Evolutionary conservation across 2,888 invertebrate genomes (phyloP), one percentile per base, ranked within the genome.

Genomic region (Apamea anceps): DNA sequence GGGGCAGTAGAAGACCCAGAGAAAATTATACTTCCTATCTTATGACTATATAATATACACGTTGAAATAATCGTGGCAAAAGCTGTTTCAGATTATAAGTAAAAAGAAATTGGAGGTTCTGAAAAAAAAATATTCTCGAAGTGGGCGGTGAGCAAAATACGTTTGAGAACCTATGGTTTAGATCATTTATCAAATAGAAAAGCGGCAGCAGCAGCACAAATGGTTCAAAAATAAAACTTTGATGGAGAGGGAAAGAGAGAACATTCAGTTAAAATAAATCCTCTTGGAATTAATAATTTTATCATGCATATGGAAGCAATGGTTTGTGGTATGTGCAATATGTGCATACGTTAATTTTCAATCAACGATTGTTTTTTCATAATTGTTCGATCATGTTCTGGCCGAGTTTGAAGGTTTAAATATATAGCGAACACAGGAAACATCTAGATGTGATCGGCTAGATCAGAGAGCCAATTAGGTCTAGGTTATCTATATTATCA

Each of bases 281-380:
- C 82, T 60, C 51, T 66, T 37, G 65, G 42, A 74, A 71, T 82
- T 65, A n/a, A 66, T 82, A 48, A 79, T 74, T 79, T 79, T 25
- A 15, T 79, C 70, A 79, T 82, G 51, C 84, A 84, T 79, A 84
- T 83, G 68, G 37, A 71, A 71, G 21, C 65, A 45, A 79, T 79
- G 37, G 32, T 65, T 74, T 70, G n/a, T 70, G 51, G 65, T 71
- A 18, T 70, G 15, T 62, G 72, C 68, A 73, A 28, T 78, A 42
- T 73, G 45, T 54, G 79, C 60, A 79, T 82, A 74, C 28, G 60
- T 79, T 25, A 71, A 71, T 62, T 73, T 79, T 66, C 65, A 66
- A 73, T 84, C 62, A 74, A 21, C 42, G 45, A 25, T 62, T 71
- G 13, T 57, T 66, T 82, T 72, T 72, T 12, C 57, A 51, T 42